Evolutionary conservation across 2,888 invertebrate genomes (phyloP).

Genomic region (Acronicta alni): DNA sequence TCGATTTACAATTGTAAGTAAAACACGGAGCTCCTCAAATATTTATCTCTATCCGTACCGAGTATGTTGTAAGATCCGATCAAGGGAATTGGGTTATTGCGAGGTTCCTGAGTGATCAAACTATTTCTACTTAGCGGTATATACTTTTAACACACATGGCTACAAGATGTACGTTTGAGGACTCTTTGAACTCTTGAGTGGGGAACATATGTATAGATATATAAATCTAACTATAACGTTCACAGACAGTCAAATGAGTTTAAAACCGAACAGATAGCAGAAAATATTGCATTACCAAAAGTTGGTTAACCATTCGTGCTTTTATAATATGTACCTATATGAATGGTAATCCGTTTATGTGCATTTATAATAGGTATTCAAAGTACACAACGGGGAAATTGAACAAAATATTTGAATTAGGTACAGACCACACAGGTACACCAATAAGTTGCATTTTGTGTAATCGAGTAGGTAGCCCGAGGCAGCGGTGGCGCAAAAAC

Average conservation of each 20-base stretch:
- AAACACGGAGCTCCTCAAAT: constrained; percentile 16
- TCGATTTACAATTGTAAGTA: constrained; percentile 12
- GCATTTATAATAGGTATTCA: background rate
- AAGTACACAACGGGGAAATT: constrained; percentile 5
- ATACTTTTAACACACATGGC: constrained; percentile 27
- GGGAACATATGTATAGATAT: constrained; percentile 9
- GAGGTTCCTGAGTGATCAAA: constrained; percentile 19
- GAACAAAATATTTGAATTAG: constrained; percentile 33
- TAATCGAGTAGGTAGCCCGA: constrained; percentile 28
- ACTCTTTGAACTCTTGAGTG: constrained; percentile 20
- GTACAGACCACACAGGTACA: constrained; percentile 27
- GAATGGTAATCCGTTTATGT: background rate
- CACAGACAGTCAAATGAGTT: constrained; percentile 18
- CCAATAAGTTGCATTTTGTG: constrained; percentile 43
- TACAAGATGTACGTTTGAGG: constrained; percentile 18
- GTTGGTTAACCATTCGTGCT: no score
- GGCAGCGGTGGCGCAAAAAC: constrained; percentile 40
- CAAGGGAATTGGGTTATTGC: constrained; percentile 33
- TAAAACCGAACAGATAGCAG: constrained; percentile 1
- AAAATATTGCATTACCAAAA: no score
- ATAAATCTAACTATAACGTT: constrained; percentile 16
- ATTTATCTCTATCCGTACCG: constrained; percentile 14
- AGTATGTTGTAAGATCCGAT: constrained; percentile 21
- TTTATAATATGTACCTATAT: no score
- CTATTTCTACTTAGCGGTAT: constrained; percentile 22